Base-by-base conservation (phyloP, 2,797 vertebrate genomes). In the Tinamus major region DNA sequence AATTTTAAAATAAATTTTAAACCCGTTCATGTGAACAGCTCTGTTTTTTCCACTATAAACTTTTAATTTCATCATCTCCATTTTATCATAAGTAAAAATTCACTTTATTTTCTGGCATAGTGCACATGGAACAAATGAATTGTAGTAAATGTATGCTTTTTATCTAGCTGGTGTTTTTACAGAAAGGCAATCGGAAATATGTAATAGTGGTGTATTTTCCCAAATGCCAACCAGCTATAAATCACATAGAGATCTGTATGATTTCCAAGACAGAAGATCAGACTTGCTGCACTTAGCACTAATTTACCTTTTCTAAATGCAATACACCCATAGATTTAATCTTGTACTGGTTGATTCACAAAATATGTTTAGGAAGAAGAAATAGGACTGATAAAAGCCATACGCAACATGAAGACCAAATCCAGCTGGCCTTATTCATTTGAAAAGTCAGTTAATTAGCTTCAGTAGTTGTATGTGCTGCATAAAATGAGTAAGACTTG, bases 81-180 rank as follows among this genome's bases (percentile, higher is more conserved):
- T 93, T 97, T 94, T 95, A 93, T 95, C 80, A 39, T 65, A 79
- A 82, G 58, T 87, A 48, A 90, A 96, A 90, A 74, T 70, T 90
- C 89, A 75, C 49, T 91, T 94, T 96, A 68, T 92, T 95, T 71
- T 95, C 92, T 85, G 59, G 44, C 69, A 58, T 8, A 26, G 33
- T 42, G 65, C 61, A 67, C 78, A 95, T 97, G 88, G 78, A 97
- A 87, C 63, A 94, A 93, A 63, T 95, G 79, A 46, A 53, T 72
- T 96, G 84, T 92, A 95, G 75, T 94, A 93, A 96, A 93, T 94
- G 49, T 68, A 83, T 91, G 56, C 55, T 95, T 96, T 97, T 95
- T 35, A 96, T 96, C 63, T 97, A 86, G 86, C 79, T 96, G 53
- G 13, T 95, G 59, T 93, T 97, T 96, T 96, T 96, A 93, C 79